Base-by-base conservation (phyloP, 2,888 invertebrate species). In the Himalopsyche kuldschensis region DNA sequence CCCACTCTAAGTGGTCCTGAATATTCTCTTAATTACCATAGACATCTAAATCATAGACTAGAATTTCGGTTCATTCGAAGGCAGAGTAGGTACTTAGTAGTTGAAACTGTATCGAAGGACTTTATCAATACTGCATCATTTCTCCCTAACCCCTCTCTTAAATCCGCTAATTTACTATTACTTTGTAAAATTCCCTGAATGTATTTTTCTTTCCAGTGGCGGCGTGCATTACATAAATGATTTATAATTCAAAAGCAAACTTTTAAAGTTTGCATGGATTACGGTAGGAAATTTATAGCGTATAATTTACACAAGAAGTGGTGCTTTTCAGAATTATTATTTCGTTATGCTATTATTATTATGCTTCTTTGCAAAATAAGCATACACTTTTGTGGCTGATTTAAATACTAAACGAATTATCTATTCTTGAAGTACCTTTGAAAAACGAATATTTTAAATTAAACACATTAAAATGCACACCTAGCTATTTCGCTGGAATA, bases 181-280 rank as follows among this genome's bases (percentile, higher is more conserved):
- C 11, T 6, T 11, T 15, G 15, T 3, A 3, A 15, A 69, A 69
- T 30, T 15, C 15, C 24, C 15, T 3, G 11, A 69, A 69, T 69
- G 30, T 69, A 27, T 69, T 69, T 69, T 27, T 69, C 41, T 27
- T 10, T 1, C 48, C 47, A 63, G 24, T 75, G 35, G 75, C 77
- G 55, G 55, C 79, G 30, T 83, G 78, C 80, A 83, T 83, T 55
- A 80, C 69, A 69, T 31, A 46, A 32, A 82, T 85, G 84, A 85
- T 85, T 85, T 84, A 85, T 79, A 35, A 48, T 35, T 48, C 81
- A 55, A 82, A 85, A 79, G 85, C 81, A 83, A 85, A 85, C 84
- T 85, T 84, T 85, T 86, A 82, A 84, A 84, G 83, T 84, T 84
- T 32, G 82, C 86, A 55, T 78, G 83, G 86, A 86, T 86, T 86